Conservation (phyloP, 2,113 vertebrate species). For the Larimichthys polyactis region DNA sequence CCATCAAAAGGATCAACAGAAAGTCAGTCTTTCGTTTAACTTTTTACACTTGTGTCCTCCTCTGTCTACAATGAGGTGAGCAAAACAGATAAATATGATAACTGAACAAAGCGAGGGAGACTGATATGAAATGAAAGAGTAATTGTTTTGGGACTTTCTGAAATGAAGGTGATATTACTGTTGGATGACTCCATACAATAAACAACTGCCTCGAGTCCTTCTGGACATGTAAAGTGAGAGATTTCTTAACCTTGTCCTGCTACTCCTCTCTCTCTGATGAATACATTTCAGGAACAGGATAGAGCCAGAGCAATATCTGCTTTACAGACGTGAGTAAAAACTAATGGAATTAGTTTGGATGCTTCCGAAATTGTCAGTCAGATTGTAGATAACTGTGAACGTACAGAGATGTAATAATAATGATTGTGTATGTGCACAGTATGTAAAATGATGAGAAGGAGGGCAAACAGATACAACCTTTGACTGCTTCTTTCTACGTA, state of each 20-base stretch:
- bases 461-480: not conserved
- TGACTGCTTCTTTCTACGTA: conserved; percentile 3
- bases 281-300: conserved; percentile 56
- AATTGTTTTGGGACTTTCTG: conserved; percentile 16
- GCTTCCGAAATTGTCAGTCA: conserved; percentile 46
- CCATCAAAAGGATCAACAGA: too few species aligned
- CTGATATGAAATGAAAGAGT: conserved; percentile 37
- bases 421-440: conserved; percentile 25
- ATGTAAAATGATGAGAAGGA: conserved; percentile 26
- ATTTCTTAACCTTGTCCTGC: conserved; percentile 56
- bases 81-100: conserved; percentile 20
- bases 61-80: conserved; percentile 9
- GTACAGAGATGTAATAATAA: conserved; percentile 46
- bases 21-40: not conserved
- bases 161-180: conserved; percentile 44
- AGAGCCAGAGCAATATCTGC: conserved; percentile 47
- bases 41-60: not conserved
- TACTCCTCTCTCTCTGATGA: conserved; percentile 14
- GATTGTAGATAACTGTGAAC: conserved; percentile 36
- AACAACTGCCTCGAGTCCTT: not conserved
- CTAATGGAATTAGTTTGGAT: conserved; percentile 61
- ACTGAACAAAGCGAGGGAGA: conserved; percentile 20
- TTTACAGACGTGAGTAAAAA: conserved; percentile 43
- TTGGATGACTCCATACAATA: conserved; percentile 18
- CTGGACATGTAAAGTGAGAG: conserved; percentile 27